phyloP scores from a whole-genome alignment of 1,140 invertebrate species.

The Bombus waltoni region DNA sequence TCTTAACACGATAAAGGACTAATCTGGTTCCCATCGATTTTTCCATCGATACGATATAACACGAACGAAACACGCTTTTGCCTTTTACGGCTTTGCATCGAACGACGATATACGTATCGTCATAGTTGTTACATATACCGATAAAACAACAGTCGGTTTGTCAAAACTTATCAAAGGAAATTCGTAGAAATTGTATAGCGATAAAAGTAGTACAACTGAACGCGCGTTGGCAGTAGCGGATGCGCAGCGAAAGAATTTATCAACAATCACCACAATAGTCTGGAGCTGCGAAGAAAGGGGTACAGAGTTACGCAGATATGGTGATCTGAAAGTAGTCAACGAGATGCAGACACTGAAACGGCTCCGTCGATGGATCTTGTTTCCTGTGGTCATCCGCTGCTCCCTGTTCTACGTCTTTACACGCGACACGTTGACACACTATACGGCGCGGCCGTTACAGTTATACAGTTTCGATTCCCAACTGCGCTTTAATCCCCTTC shows the following conservation, averaged over 20 bases:
- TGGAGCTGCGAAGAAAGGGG: background rate
- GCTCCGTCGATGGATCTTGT: constrained; percentile 33
- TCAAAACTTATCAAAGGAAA: background rate
- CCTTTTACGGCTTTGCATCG: too few species aligned
- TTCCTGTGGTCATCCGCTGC: constrained; percentile 27
- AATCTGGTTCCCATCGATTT: too few species aligned
- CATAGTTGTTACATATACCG: too few species aligned
- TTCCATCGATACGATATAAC: too few species aligned
- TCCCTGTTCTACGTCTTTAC: background rate
- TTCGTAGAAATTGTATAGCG: background rate
- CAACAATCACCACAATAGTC: background rate
- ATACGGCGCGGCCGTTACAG: background rate
- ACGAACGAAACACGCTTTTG: too few species aligned
- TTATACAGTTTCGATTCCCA: background rate
- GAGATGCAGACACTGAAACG: background rate
- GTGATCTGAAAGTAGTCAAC: constrained; percentile 10
- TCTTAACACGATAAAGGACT: too few species aligned
- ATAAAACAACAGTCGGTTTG: background rate
- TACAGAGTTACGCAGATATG: background rate
- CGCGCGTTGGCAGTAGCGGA: background rate
- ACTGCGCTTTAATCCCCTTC: background rate
- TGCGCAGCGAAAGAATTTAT: background rate
- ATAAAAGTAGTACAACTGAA: background rate
- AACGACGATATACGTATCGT: too few species aligned
- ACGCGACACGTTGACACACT: background rate